Base-by-base conservation (phyloP, 2,888 invertebrate genomes). In the Drosophila vallismaia region DNA sequence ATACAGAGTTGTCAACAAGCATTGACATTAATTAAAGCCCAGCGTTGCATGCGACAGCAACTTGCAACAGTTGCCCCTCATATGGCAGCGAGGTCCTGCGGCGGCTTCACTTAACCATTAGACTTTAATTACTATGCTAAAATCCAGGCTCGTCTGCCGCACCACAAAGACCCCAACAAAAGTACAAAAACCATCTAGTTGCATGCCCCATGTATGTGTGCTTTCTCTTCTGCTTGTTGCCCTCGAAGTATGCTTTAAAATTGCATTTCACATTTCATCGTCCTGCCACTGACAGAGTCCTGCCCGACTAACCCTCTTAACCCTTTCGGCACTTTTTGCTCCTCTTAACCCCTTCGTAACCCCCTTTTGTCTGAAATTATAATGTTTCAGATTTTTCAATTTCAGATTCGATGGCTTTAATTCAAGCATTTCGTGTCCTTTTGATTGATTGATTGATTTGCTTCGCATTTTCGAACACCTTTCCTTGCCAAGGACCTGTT, bases 11-110 rank as follows among this genome's bases (percentile, higher is more conserved):
- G 77, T 85, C 75, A 73, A 77, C 77, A 85, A 77, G 77, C 86
- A 77, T 82, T 83, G 83, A 74, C 82, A 83, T 85, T 82, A 82
- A 82, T 82, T 82, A 82, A 82, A 81, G 77, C 71, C 66, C 85
- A 78, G 53, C 74, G 85, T 81, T 78, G 79, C 79, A 78, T 78
- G 82, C 79, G 55, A 68, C 76, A 56, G 75, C 54, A 57, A 48
- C 64, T 74, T 58, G 53, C 42, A 42, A 42, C 52, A 42, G 10
- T 8, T 12, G 33, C 12, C 36, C 28, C 1, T 7, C 46, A 46
- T 57, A 60, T 49, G 42, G 33, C 49, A 52, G 40, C 14, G 28
- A 42, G 66, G 56, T 59, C 56, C 49, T 56, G 63, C 68, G 76
- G 74, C 69, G 58, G 75, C 77, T 80, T 80, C 71, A 77, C 73